Evolutionary conservation across 2,888 invertebrate species (phyloP), one percentile per base, ranked within the genome.

Genomic region (Leucania comma): DNA sequence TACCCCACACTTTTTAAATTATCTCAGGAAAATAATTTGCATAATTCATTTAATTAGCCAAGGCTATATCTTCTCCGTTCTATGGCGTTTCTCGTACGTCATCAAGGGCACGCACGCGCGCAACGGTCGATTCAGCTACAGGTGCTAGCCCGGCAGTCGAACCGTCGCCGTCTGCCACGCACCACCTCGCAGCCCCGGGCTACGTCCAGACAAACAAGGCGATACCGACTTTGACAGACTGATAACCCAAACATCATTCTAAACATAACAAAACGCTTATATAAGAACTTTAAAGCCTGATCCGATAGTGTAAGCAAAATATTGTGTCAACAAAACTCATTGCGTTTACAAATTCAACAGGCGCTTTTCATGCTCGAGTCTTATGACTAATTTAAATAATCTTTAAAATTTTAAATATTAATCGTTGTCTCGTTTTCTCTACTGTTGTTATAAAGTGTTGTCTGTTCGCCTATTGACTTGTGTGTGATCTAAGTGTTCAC

Each of bases 111-210:
- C 95, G 95, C 95, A 94, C 86, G 96, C 96, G 96, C 95, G 93
- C 88, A 67, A 88, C 90, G 94, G 95, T 96, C 96, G 96, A 95
- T 95, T 81, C 93, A 96, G 93, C 94, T 90, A 96, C 96, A 96
- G 96, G 96, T 96, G 95, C 94, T 89, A 85, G 87, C 93, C 93
- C 93, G 91, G 94, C 93, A 95, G 95, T 95, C 91, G 87, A 71
- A 86, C 86, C 84, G 89, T 86, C 90, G 89, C 90, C 89, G 82
- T 87, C 89, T 85, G 79, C 86, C 85, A 79, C 76, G 85, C 77
- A 83, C 87, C 88, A 88, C 87, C 83, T 70, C 73, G 72, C 80
- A 77, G 76, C 69, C 64, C 65, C 54, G 58, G 57, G 56, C 72
- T 69, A 67, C 48, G 29, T 59, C 69, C 46, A 77, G 84, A 77